These are phyloP conservation scores for Serranus cabrilla DNA, from an alignment of 2,797 vertebrate species.

Conservation along the genomic window DNA sequence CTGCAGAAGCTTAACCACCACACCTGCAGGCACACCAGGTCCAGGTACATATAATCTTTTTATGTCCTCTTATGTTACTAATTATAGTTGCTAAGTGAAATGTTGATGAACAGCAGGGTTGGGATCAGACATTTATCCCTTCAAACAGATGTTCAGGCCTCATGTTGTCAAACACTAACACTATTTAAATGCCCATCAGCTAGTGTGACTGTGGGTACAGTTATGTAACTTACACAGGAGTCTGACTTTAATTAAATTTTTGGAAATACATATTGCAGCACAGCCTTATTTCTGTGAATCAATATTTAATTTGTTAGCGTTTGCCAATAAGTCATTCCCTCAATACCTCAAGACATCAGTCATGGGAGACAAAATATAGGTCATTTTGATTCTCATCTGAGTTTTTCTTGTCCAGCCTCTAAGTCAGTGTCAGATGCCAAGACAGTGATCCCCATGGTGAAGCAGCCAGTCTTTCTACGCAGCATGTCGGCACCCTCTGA, in stretches of 20 bases:
- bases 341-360: neutral
- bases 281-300: neutral
- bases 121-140: neutral
- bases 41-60: slow-evolving; percentile 53
- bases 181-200: slow-evolving; percentile 3
- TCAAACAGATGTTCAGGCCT: neutral
- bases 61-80: neutral
- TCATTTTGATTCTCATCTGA: slow-evolving; percentile 4
- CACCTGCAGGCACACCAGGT: slow-evolving; percentile 94
- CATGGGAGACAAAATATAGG: neutral
- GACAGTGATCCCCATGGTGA: slow-evolving; percentile 90
- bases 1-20: slow-evolving; percentile 92
- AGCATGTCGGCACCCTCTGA: slow-evolving; percentile 99
- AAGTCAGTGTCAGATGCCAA: slow-evolving; percentile 96
- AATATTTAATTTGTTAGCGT: neutral
- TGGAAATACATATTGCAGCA: neutral
- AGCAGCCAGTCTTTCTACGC: slow-evolving; percentile 97
- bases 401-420: slow-evolving; percentile 85
- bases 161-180: neutral
- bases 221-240: neutral
- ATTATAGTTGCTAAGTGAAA: slow-evolving; percentile 3
- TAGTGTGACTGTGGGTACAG: neutral
- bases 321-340: neutral
- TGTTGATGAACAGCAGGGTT: neutral
- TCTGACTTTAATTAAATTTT: neutral